Evolutionary conservation across 2,888 invertebrate genomes (phyloP), one percentile per base, ranked within the genome.

Genomic region (Orchestes rusci): DNA sequence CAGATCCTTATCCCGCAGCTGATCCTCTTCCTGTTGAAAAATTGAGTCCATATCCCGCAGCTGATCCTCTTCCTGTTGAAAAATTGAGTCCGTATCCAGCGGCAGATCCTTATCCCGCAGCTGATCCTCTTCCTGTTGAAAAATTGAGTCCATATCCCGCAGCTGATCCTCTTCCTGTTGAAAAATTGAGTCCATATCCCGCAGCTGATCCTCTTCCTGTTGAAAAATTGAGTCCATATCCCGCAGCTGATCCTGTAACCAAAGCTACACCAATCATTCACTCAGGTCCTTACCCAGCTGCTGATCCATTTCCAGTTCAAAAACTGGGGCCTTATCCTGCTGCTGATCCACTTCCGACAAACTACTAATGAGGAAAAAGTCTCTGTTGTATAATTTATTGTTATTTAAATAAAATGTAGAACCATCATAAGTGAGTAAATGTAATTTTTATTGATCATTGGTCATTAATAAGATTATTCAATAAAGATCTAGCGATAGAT

Each of bases 171-270:
- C 27, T 36, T 28, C 7, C 10, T 30, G 16, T 13, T 12, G 40
- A 18, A n/a, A 18, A 19, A 7, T 34, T 18, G 3, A 19, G 33
- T 16, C 39, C 43, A 3, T 44, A 44, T 15, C 38, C 40, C 10
- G 33, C 40, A 15, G 30, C 36, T 10, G 45, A 40, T 15, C 45
- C 40, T 20, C 34, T 27, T 27, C 27, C 18, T 13, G 16, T 13
- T 12, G 35, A 1, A 2, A 10, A 12, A 42, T 8, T 8, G 3
- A 7, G 5, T 16, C 48, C 48, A 3, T 48, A 48, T 18, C 44
- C 48, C 13, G 30, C 48, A 16, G 36, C 44, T 29, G 48, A 44
- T 20, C 44, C 44, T 13, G 27, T 35, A 27, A 29, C 30, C 5
- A 33, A 44, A 33, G 10, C 18, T 30, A 19, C 16, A 4, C 8